Percentiles rank a stretch among this genome's conserved stretches.
Conservation (phyloP, 2,113 vertebrate species). For the Osmerus mordax region DNA sequence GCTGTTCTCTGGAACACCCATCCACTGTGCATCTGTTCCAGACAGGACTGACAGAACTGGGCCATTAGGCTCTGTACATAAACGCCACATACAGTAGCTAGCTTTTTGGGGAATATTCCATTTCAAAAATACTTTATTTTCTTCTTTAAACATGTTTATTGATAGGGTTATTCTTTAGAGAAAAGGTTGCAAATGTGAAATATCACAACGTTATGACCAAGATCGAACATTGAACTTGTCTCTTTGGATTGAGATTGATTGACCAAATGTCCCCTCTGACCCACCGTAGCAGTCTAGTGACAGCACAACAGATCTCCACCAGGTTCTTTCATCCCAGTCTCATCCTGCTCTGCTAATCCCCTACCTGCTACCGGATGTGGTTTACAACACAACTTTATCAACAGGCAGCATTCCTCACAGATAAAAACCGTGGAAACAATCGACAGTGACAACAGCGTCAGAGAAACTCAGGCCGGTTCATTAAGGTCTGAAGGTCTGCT, state of each 20-base stretch:
- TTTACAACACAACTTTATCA: slow-evolving; percentile 45
- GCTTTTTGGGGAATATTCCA: too few relatives aligned
- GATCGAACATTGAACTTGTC: too few relatives aligned
- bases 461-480: neutral
- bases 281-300: too few relatives aligned
- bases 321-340: slow-evolving; percentile 46
- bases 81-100: too few relatives aligned
- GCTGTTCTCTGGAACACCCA: slow-evolving; percentile 17
- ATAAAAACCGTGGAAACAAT: slow-evolving; percentile 39
- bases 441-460: slow-evolving; percentile 34
- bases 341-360: slow-evolving; percentile 31
- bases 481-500: neutral
- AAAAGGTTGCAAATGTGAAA: too few relatives aligned
- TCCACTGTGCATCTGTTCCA: neutral
- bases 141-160: too few relatives aligned
- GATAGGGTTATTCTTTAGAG: too few relatives aligned
- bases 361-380: slow-evolving; percentile 15
- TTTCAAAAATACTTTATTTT: too few relatives aligned
- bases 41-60: neutral
- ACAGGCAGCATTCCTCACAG: slow-evolving; percentile 29
- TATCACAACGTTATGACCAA: too few relatives aligned
- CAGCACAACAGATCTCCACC: slow-evolving; percentile 22
- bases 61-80: too few relatives aligned
- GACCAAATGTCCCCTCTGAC: too few relatives aligned
- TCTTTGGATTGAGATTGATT: too few relatives aligned